Conservation (phyloP, 2,888 invertebrate species). For the Tubulanus polymorphus region DNA sequence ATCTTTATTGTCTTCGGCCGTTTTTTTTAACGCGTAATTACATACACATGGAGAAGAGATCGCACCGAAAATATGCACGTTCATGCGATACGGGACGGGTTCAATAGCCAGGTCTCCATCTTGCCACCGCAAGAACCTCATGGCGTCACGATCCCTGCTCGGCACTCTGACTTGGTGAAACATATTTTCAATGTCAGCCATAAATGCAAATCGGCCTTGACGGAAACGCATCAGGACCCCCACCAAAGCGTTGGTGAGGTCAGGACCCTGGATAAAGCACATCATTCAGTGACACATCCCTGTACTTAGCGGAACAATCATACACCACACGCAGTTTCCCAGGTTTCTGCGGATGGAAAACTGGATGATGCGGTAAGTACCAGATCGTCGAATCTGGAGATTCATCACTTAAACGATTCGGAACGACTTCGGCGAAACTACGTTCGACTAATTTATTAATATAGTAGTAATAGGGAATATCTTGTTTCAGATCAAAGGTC, state of each 20-base stretch:
- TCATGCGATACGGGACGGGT: not conserved
- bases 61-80: slow-evolving; percentile 1
- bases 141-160: slow-evolving; percentile 1
- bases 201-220: slow-evolving; percentile 9
- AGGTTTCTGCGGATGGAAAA: slow-evolving; percentile 10
- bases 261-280: slow-evolving; percentile 14
- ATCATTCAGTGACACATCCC: not conserved
- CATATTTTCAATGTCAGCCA: slow-evolving; percentile 7
- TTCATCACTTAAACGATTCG: no score
- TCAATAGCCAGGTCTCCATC: slow-evolving; percentile 1
- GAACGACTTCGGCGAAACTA: no score
- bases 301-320: not conserved
- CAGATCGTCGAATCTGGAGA: no score
- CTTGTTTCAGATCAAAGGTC: no score
- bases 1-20: slow-evolving; percentile 5
- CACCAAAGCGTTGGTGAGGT: slow-evolving; percentile 13
- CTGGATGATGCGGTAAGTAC: slow-evolving; percentile 17
- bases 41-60: not conserved
- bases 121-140: slow-evolving; percentile 5
- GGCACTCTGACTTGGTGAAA: slow-evolving; percentile 7
- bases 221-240: slow-evolving; percentile 14
- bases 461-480: no score
- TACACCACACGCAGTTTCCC: slow-evolving; percentile 8
- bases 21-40: slow-evolving; percentile 3
- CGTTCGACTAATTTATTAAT: no score